phyloP scores from a whole-genome alignment of 2,797 vertebrate species.

The Rhynchonycteris naso region DNA sequence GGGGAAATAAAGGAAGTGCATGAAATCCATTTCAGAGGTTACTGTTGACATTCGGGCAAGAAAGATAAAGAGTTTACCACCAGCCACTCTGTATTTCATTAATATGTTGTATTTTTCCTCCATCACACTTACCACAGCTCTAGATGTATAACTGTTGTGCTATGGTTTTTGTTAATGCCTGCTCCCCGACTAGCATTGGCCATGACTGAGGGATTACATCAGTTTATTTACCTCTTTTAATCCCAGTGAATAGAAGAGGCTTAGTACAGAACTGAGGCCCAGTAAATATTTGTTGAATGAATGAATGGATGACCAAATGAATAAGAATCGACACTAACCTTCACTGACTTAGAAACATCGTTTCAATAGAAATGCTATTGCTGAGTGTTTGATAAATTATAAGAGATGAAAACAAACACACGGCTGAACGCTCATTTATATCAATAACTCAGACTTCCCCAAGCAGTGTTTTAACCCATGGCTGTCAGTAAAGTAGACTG shows the following conservation, averaged over 20 bases:
- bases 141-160: not conserved
- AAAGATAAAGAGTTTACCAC: not conserved
- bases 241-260: not conserved
- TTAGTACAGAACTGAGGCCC: not conserved
- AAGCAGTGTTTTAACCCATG: not conserved
- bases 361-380: not conserved
- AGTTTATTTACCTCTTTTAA: not conserved
- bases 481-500: not conserved
- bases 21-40: not conserved
- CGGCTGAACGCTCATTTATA: slow-evolving; percentile 1
- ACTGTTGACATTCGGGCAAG: not conserved
- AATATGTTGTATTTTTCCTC: not conserved
- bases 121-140: not conserved
- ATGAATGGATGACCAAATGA: not conserved
- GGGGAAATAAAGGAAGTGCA: not conserved
- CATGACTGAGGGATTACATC: not conserved
- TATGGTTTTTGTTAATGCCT: not conserved
- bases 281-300: slow-evolving; percentile 10
- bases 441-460: not conserved
- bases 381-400: not conserved
- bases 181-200: not conserved
- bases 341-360: not conserved
- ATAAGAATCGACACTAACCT: not conserved
- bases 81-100: not conserved
- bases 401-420: not conserved